Base-by-base conservation (phyloP, 2,797 vertebrate genomes). In the Eospalax fontanierii region DNA sequence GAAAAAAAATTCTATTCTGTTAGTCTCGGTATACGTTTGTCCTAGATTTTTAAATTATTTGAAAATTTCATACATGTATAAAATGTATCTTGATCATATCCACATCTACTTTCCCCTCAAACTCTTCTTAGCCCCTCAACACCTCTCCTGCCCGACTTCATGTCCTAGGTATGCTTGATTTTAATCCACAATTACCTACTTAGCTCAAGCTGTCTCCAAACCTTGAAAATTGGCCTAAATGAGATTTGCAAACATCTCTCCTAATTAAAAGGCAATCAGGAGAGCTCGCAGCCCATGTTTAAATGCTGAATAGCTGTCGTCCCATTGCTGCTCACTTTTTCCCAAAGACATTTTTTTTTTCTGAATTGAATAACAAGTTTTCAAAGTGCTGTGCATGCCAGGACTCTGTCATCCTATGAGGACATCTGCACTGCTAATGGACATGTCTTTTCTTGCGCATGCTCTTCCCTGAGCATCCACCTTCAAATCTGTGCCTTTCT, bases 271-370 rank as follows among this genome's bases (percentile, higher is more conserved):
- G 21, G 6, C 40, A 21, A 81, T 2, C 14, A 88, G 95, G 59
- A 97, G 38, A 83, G 5, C 35, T 12, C 28, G 85, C 96, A 66
- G 85, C 81, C 93, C 96, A 95, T 50, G 95, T 97, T 97, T 95
- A 92, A 91, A 93, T 90, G 90, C 94, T 93, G 95, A 96, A 63
- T 84, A 85, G 98, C 97, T 97, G 46, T 54, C 95, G 87, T 95
- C 97, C 86, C 90, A 59, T 0, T 35, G 71, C 88, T 95, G 95
- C 90, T 95, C 94, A 96, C 95, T 89, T 97, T 94, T 76, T 1
- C 95, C 76, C 50, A 70, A 68, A 70, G 95, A 95, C 96, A 97
- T 94, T 97, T 97, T 93, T 96, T 98, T 96, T 97, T 71, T 74
- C 94, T 91, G 92, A 57, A 97, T 98, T 97, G 88, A 97, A 83